phyloP scores from a whole-genome alignment of 2,797 vertebrate species.

The Acanthurus tractus region DNA sequence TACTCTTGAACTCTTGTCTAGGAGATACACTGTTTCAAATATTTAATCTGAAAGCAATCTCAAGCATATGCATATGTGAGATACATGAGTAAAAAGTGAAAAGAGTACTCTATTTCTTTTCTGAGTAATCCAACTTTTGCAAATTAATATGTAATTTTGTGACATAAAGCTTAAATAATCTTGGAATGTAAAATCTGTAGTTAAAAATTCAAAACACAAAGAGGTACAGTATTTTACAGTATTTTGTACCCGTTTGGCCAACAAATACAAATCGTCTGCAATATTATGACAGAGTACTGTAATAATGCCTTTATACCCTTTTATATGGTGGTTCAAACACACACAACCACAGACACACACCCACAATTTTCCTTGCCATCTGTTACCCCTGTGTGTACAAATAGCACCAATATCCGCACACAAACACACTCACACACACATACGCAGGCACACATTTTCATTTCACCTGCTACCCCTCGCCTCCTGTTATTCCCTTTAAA shows the following conservation, averaged over 20 bases:
- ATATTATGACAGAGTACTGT: slow-evolving; percentile 6
- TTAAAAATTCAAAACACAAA: not conserved
- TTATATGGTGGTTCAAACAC: slow-evolving; percentile 48
- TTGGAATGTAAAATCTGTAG: not conserved
- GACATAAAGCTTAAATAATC: not conserved
- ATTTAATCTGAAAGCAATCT: not conserved
- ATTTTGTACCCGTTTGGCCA: slow-evolving; percentile 30
- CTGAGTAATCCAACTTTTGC: not conserved
- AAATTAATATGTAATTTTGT: not conserved
- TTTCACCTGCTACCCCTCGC: slow-evolving; percentile 68
- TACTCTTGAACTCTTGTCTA: not conserved
- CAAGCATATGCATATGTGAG: not conserved
- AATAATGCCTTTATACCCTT: slow-evolving; percentile 40
- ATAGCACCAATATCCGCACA: slow-evolving; percentile 58
- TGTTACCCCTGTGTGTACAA: slow-evolving; percentile 63
- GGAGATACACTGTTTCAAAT: not conserved
- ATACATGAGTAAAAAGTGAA: not conserved
- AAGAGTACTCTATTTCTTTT: not conserved
- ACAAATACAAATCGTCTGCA: slow-evolving; percentile 29
- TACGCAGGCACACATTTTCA: slow-evolving; percentile 29
- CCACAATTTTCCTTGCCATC: slow-evolving; percentile 67
- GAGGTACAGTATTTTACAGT: not conserved
- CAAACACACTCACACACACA: slow-evolving; percentile 56
- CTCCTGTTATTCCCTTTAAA: slow-evolving; percentile 68
- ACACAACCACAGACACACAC: slow-evolving; percentile 51